Conservation (phyloP, 2,797 vertebrate species). For the Rousettus madagascariensis region DNA sequence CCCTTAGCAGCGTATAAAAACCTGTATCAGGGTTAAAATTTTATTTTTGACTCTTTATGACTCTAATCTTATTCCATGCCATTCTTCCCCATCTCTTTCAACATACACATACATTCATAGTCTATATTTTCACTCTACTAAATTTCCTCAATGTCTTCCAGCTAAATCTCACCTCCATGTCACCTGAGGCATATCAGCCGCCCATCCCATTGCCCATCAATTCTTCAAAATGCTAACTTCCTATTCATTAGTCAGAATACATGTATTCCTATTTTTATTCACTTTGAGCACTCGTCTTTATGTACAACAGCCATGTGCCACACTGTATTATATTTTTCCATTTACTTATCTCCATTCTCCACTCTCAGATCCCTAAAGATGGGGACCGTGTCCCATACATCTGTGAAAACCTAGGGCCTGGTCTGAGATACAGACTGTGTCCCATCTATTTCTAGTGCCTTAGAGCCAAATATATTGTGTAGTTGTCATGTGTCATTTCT, state of each 20-base stretch:
- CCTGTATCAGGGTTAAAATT: not conserved
- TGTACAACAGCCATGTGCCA: not conserved
- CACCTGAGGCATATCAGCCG: not conserved
- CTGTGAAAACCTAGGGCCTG: not conserved
- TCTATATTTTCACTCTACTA: not conserved
- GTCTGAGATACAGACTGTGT: not conserved
- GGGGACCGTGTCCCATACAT: not conserved
- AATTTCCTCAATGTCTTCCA: not conserved
- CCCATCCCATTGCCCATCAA: too few relatives aligned
- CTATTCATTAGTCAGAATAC: not conserved
- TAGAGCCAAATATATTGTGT: not conserved
- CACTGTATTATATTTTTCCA: not conserved
- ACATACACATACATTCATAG: not conserved
- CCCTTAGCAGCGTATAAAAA: not conserved
- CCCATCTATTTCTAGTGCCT: not conserved
- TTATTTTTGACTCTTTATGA: not conserved
- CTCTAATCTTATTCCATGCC: not conserved
- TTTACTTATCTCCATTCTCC: not conserved
- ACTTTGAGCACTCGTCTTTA: not conserved
- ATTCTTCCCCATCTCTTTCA: not conserved
- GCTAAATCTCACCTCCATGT: not conserved
- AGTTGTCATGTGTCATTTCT: not conserved
- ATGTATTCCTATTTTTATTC: not conserved
- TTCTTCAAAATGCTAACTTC: not conserved
- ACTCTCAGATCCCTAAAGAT: not conserved